Percentiles rank a stretch among this genome's conserved stretches.
Evolutionary conservation across 2,888 invertebrate species (phyloP).

Genomic region (Malthinus seriepunctatus): DNA sequence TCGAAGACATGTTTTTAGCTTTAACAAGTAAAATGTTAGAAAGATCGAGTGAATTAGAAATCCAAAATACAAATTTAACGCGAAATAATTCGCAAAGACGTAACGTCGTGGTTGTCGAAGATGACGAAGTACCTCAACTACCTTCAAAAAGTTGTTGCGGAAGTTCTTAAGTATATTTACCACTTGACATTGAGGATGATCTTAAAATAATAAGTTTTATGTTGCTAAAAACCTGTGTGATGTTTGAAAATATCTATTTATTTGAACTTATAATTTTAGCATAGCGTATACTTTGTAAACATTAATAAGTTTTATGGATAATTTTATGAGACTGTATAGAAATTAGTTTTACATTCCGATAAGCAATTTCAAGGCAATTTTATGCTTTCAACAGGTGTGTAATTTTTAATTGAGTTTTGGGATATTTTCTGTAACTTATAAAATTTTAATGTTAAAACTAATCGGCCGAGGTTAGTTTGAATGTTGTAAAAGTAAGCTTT

Average conservation of each 20-base stretch:
- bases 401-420: too few species aligned
- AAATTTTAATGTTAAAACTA: too few species aligned
- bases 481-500: too few species aligned
- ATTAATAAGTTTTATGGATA: not conserved
- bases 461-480: too few species aligned
- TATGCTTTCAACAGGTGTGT: too few species aligned
- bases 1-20: constrained; percentile 88
- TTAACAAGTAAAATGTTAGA: constrained; percentile 77
- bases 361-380: not conserved
- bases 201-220: not conserved
- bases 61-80: constrained; percentile 40
- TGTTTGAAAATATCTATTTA: constrained; percentile 2
- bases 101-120: constrained; percentile 51
- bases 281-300: not conserved
- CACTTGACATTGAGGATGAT: not conserved
- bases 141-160: constrained; percentile 45
- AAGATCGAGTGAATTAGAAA: constrained; percentile 46
- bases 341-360: constrained; percentile 7
- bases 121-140: constrained; percentile 41
- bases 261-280: not conserved
- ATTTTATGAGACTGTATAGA: constrained; percentile 7
- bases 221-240: not conserved
- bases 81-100: constrained; percentile 48
- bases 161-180: constrained; percentile 35
- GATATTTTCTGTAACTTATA: too few species aligned